phyloP scores from a whole-genome alignment of 1,140 invertebrate species.

The Drosophila nebulosa region DNA sequence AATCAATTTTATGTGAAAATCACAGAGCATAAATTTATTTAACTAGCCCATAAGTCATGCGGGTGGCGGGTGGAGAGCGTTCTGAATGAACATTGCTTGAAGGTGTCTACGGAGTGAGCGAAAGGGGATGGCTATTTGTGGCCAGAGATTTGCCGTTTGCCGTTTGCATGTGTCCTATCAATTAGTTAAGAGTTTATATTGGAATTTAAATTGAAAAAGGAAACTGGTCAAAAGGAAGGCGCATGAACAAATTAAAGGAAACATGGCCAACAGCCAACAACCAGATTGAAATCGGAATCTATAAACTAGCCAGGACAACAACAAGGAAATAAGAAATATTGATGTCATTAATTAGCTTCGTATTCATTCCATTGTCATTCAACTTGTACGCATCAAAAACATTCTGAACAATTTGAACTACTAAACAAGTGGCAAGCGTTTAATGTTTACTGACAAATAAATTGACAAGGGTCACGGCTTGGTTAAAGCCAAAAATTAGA shows the following conservation, averaged over 20 bases:
- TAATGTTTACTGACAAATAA: no score
- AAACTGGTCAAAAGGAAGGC: neutral
- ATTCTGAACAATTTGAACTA: no score
- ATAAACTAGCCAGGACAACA: neutral
- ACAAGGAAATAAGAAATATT: neutral
- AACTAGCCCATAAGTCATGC: slow-evolving; percentile 75
- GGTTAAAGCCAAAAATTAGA: no score
- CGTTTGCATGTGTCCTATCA: neutral
- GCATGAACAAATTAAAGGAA: neutral
- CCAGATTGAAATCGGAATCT: neutral
- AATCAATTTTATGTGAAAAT: slow-evolving; percentile 79
- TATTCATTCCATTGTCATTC: neutral
- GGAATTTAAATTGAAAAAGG: slow-evolving; percentile 1
- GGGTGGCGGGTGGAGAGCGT: neutral
- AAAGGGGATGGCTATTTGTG: neutral
- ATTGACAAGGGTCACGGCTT: no score
- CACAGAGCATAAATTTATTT: slow-evolving; percentile 79
- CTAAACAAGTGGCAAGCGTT: no score
- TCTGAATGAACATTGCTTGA: neutral
- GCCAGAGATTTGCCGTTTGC: neutral
- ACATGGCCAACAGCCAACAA: neutral
- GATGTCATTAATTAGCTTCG: neutral
- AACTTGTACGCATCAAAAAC: no score
- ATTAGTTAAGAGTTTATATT: slow-evolving; percentile 2
- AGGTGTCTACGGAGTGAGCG: neutral